Base-by-base conservation (phyloP, 2,888 invertebrate genomes). In the Vesta saturnalis region DNA sequence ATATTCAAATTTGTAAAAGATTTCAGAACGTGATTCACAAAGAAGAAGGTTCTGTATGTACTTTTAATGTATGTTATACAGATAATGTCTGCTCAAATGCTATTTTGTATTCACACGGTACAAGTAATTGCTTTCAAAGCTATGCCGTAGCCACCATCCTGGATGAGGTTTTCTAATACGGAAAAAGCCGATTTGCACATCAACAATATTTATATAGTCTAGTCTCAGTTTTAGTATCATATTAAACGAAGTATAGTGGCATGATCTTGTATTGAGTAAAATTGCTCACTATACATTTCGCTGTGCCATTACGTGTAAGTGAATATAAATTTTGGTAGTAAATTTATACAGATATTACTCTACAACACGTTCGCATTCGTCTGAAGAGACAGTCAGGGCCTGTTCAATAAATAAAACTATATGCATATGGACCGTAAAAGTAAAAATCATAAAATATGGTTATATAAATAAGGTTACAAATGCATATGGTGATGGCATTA, bases 241-340 rank as follows among this genome's bases (percentile, higher is more conserved):
- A 64, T 58, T 60, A 64, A 59, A 64, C 59, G 43, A 30, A 18
- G 59, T 54, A 8, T 39, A 46, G 22, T 30, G 54, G 55, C 55
- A 23, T 60, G 60, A 60, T 54, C 65, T 60, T 65, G 60, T 65
- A 52, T 52, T 52, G 19, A 52, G 55, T 55, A 64, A 68, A 64
- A 57, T 60, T 60, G 68, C 46, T 58, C 60, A 64, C 64, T 69
- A 69, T 61, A 69, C 47, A 21, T 47, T 46, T 52, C 58, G 14
- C 39, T 69, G 62, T 39, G 65, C 65, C 62, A 69, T 69, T 65
- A 65, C 61, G 60, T 60, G 61, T 70, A 72, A 73, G 73, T 73
- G 73, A 73, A 73, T 73, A 72, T 72, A 73, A 73, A 72, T 73
- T 72, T 69, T 35, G 67, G 59, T 46, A 58, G 59, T 71, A 73